A percentile compares a stretch with the other conserved stretches of the same genome.
Evolutionary conservation across 2,797 vertebrate genomes (phyloP).

Genomic region (Gymnopithys bicolor): DNA sequence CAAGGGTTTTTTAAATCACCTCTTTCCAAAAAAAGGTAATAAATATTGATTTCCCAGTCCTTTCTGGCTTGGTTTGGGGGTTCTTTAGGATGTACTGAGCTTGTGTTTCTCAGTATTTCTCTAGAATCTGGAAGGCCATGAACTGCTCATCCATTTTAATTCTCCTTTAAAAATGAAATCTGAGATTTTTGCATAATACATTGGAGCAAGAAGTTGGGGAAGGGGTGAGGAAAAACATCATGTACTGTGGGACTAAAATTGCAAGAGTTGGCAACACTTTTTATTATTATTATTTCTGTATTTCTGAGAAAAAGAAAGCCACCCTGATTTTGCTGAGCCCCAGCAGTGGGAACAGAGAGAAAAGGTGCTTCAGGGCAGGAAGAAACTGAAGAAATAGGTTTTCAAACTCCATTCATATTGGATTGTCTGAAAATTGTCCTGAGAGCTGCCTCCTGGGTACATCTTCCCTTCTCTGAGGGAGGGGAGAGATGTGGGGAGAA

Average conservation of each 20-base stretch:
- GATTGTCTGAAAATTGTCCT: slow-evolving; percentile 9
- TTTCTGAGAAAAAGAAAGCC: slow-evolving; percentile 44
- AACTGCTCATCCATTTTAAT: background rate
- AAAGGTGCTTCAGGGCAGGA: slow-evolving; percentile 58
- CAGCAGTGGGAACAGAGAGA: slow-evolving; percentile 9
- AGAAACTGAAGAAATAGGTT: slow-evolving; percentile 57
- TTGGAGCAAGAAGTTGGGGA: slow-evolving; percentile 22
- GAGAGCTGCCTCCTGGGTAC: slow-evolving; percentile 24
- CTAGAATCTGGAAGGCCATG: background rate
- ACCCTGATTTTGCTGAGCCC: slow-evolving; percentile 3
- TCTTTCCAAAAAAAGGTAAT: background rate
- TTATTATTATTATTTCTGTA: slow-evolving; percentile 7
- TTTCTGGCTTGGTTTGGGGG: background rate
- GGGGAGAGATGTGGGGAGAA: background rate
- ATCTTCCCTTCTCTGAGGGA: background rate
- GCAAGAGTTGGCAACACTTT: slow-evolving; percentile 15
- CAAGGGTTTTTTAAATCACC: background rate
- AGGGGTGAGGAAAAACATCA: slow-evolving; percentile 12
- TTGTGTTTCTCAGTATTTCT: background rate
- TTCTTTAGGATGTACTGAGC: background rate
- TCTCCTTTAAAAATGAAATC: slow-evolving; percentile 27
- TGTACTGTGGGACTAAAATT: background rate
- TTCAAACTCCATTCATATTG: background rate
- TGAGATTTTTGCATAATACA: slow-evolving; percentile 45
- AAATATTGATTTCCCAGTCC: background rate